phyloP scores from a whole-genome alignment of 1,140 invertebrate species.

The Pseudomyrmex flavicornis region DNA sequence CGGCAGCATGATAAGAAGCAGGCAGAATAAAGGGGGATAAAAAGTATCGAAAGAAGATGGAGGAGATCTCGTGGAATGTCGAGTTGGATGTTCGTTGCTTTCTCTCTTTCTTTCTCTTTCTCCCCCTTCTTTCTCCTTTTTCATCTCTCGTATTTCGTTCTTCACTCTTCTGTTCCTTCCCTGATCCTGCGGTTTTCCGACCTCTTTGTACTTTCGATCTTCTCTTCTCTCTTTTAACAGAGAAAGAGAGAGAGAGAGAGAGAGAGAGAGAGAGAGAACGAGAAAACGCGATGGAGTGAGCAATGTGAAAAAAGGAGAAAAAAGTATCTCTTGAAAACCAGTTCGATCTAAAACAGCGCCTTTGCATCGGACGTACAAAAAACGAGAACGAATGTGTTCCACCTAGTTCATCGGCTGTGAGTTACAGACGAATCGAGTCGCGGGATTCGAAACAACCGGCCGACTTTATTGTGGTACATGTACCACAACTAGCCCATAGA shows the following conservation, averaged over 20 bases:
- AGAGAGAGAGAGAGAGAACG: neutral
- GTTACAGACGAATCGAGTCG: conserved; percentile 52
- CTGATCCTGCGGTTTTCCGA: conserved; percentile 55
- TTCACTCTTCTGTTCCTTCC: neutral
- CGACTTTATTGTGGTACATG: conserved; percentile 34
- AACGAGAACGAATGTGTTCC: conserved; percentile 54
- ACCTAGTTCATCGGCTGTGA: conserved; percentile 33
- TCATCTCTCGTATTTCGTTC: neutral
- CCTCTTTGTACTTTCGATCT: conserved; percentile 36
- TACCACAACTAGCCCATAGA: conserved; percentile 16
- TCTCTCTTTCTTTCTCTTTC: neutral
- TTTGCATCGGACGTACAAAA: conserved; percentile 62
- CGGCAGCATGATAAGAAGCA: conserved; percentile 51
- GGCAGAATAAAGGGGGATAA: conserved; percentile 43
- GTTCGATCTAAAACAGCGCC: conserved; percentile 65
- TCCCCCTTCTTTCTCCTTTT: neutral
- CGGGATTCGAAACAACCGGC: conserved; percentile 46
- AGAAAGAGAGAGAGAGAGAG: conserved; percentile 7
- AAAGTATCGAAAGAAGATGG: conserved; percentile 61
- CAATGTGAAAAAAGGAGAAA: conserved; percentile 13
- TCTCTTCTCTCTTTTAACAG: neutral
- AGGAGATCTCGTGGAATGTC: conserved; percentile 62
- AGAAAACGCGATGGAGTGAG: conserved; percentile 27
- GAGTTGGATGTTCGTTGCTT: conserved; percentile 34
- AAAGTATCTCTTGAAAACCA: conserved; percentile 61